Conservation (phyloP, 1,140 invertebrate species). For the Chymomyza costata region DNA sequence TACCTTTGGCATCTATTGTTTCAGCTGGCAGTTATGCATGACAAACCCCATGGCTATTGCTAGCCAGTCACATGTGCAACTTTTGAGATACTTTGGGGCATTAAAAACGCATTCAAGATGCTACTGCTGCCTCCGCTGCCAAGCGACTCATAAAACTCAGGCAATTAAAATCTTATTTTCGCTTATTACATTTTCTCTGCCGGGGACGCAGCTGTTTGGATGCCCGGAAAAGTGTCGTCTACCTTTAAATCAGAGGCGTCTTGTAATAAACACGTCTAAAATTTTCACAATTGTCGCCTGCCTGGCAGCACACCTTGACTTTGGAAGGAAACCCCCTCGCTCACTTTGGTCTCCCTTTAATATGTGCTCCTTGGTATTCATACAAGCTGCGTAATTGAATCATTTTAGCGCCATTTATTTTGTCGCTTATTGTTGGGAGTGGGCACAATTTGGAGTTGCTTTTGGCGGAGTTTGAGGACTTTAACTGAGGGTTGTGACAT, state of each 20-base stretch:
- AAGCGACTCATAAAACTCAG: slow-evolving; percentile 48
- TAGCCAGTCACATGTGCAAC: slow-evolving; percentile 8
- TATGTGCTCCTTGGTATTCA: slow-evolving; percentile 7
- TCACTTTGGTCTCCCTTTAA: slow-evolving; percentile 27
- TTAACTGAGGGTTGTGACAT: slow-evolving; percentile 47
- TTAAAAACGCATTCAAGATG: slow-evolving; percentile 41
- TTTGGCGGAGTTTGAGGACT: not conserved
- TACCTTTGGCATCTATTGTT: no score
- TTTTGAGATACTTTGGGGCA: no score
- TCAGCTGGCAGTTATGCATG: no score
- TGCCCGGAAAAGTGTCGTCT: slow-evolving; percentile 9
- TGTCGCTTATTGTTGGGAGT: slow-evolving; percentile 27
- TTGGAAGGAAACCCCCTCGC: no score
- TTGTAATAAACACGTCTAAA: slow-evolving; percentile 64
- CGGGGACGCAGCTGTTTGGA: slow-evolving; percentile 39
- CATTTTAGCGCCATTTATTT: slow-evolving; percentile 73
- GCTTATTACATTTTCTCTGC: slow-evolving; percentile 56
- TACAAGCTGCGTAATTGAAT: slow-evolving; percentile 56
- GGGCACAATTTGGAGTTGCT: no score
- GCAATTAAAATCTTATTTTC: slow-evolving; percentile 72
- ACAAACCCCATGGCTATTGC: no score
- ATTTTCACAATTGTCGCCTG: slow-evolving; percentile 51
- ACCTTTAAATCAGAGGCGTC: no score
- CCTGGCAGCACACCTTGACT: slow-evolving; percentile 11
- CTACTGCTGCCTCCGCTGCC: no score